A percentile compares a stretch with the other conserved stretches of the same genome.
phyloP scores from a whole-genome alignment of 2,113 vertebrate genomes.

The Sylvilagus bachmani region DNA sequence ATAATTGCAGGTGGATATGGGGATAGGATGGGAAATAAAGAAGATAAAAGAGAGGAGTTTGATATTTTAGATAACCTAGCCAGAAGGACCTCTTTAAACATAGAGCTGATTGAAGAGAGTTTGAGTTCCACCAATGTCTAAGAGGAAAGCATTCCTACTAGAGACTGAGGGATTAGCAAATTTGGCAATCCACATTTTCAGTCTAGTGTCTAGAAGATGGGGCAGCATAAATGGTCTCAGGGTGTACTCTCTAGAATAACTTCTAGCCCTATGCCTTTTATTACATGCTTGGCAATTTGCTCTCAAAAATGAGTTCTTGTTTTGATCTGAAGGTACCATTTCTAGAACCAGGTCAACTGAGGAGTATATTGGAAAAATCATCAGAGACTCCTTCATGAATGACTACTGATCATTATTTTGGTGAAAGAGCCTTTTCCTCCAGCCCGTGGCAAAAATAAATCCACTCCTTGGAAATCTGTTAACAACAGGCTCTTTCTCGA shows the following conservation, averaged over 20 bases:
- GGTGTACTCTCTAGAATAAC: neutral
- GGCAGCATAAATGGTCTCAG: neutral
- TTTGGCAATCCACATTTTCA: neutral
- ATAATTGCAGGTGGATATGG: neutral
- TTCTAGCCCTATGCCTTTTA: neutral
- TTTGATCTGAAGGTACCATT: neutral
- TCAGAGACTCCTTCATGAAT: neutral
- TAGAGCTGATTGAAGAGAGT: neutral
- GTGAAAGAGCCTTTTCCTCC: neutral
- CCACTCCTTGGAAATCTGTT: neutral
- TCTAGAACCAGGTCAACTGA: neutral
- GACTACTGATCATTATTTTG: neutral
- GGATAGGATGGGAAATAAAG: neutral
- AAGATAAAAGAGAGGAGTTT: neutral
- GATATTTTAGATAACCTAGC: neutral
- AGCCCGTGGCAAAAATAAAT: neutral
- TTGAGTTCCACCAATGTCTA: neutral
- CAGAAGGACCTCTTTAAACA: neutral
- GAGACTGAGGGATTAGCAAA: neutral
- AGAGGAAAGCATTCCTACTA: neutral
- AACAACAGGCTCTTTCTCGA: neutral
- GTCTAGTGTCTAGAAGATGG: fast-evolving
- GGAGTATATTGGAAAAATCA: neutral
- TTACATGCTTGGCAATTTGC: neutral
- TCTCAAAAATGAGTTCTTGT: neutral